Evolutionary conservation across 2,888 invertebrate species (phyloP).

Genomic region (Melieria crassipennis): DNA sequence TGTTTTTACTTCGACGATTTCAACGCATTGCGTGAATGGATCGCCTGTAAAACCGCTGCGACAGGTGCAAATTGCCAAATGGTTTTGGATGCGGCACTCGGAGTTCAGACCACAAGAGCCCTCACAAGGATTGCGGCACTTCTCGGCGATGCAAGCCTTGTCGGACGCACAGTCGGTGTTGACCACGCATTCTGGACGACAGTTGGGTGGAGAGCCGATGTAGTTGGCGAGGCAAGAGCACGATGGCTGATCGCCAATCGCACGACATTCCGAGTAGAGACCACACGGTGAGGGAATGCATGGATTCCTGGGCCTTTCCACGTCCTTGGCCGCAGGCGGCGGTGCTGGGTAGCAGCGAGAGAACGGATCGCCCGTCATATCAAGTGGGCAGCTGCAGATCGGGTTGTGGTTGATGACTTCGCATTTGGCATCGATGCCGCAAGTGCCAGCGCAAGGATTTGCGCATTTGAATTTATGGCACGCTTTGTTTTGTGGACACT

Average conservation of each 20-base stretch:
- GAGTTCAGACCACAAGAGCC: conserved; percentile 79
- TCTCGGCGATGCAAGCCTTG: conserved; percentile 76
- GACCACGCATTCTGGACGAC: conserved; percentile 73
- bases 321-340: conserved; percentile 49
- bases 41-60: conserved; percentile 73
- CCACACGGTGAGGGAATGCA: conserved; percentile 82
- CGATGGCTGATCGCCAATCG: conserved; percentile 70
- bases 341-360: conserved; percentile 73
- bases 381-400: conserved; percentile 79
- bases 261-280: conserved; percentile 74
- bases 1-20: conserved; percentile 66
- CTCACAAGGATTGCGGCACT: conserved; percentile 76
- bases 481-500: conserved; percentile 81
- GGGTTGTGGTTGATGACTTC: conserved; percentile 85
- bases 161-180: conserved; percentile 74
- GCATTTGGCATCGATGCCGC: conserved; percentile 81
- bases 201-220: conserved; percentile 76
- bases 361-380: conserved; percentile 84
- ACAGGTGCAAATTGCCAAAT: conserved; percentile 75
- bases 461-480: conserved; percentile 84
- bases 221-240: conserved; percentile 74
- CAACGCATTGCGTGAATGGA: conserved; percentile 72
- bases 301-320: conserved; percentile 66
- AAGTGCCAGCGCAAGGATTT: conserved; percentile 84
- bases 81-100: conserved; percentile 76